Evolutionary conservation across 2,888 invertebrate genomes (phyloP), one percentile per base, ranked within the genome.

Genomic region (Nudaria mundana): DNA sequence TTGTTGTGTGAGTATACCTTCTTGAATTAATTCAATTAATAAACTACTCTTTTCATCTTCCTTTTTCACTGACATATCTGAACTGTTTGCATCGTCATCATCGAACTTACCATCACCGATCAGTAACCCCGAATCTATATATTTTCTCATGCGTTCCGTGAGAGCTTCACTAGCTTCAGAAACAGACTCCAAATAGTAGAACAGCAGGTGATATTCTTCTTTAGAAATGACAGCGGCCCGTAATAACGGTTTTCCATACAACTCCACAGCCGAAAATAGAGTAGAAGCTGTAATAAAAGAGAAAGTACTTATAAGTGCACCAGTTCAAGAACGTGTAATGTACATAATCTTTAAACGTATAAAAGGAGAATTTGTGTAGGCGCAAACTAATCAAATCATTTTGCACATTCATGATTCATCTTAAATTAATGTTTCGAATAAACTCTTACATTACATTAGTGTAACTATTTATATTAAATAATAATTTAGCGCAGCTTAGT

Each of bases 181-280:
- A 3, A 91, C 79, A 3, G 83, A 85, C 52, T 87, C 87, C 22
- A 91, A 66, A 49, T 87, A 89, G 53, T 89, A 89, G 61, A 91
- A 91, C 3, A 91, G 73, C 44, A 89, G 63, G 52, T 89, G 86
- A 51, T 90, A 90, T 54, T 91, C 90, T 50, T 88, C 86, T 44
- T 86, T 85, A 11, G 81, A 84, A 51, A 91, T 87, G 44, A 78
- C 86, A 30, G 87, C 82, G 33, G 89, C 89, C 24, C 89, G 77
- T 20, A 88, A 66, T 39, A 93, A 77, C 1, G 92, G 92, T 57
- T 91, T 90, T 12, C 91, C 92, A 66, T 92, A 93, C 40, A 92
- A 76, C 68, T 92, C 92, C 56, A 90, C 88, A 32, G 91, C 92
- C 48, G 92, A 92, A 70, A 89, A 90, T 44, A 93, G 71, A 46